phyloP scores from a whole-genome alignment of 37 sponge, comb jelly and placozoan species.

The Beroe ovata region DNA sequence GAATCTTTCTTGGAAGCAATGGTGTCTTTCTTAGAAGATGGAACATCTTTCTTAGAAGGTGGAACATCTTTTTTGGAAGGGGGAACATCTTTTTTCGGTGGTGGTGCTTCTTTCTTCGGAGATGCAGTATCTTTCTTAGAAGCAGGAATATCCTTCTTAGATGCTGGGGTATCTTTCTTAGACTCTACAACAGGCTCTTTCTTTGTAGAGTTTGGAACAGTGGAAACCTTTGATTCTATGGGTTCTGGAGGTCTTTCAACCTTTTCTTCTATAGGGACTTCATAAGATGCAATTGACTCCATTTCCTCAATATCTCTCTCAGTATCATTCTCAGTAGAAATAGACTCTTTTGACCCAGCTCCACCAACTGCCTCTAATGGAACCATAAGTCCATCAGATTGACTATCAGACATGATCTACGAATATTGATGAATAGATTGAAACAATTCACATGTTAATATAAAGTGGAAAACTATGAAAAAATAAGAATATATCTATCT shows the following conservation, averaged over 20 bases:
- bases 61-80: not conserved
- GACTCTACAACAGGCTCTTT: slow-evolving; percentile 9
- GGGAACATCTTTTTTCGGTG: not conserved
- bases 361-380: slow-evolving; percentile 10
- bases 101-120: not conserved
- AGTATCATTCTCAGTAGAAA: slow-evolving; percentile 62
- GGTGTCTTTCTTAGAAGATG: not conserved
- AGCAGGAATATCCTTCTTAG: not conserved
- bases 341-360: slow-evolving; percentile 14
- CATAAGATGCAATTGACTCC: slow-evolving; percentile 51
- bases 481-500: no score
- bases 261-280: not conserved
- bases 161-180: not conserved
- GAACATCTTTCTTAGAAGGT: not conserved
- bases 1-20: not conserved
- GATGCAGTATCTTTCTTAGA: slow-evolving; percentile 1
- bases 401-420: slow-evolving; percentile 38
- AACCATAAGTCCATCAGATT: not conserved
- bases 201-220: slow-evolving; percentile 1
- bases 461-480: no score
- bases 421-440: not conserved
- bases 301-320: slow-evolving; percentile 48
- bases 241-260: slow-evolving; percentile 1
- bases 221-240: not conserved
- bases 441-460: not conserved